Evolutionary conservation across 2,113 vertebrate species (phyloP), one percentile per base, ranked within the genome.

Genomic region (Mesocricetus auratus): DNA sequence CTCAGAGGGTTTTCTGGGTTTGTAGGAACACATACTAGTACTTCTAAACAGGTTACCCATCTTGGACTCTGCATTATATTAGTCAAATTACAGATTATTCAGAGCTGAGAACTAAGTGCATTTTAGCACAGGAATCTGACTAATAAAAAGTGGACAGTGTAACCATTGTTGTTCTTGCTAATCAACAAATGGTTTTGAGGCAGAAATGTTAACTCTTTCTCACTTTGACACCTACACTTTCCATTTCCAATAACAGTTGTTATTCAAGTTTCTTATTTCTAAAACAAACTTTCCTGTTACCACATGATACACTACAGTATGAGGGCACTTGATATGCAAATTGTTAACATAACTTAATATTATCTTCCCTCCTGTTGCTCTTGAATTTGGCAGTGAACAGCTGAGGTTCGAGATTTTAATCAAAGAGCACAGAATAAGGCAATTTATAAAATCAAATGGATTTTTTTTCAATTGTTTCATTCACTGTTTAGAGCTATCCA

Each of bases 341-440:
- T 95, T 96, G 78, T n/a, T 94, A 79, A 75, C 73, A 94, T 83
- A 97, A 96, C 82, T 91, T 96, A 94, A 87, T 94, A 91, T 94
- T 71, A 91, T 91, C 69, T 93, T 96, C 89, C 82, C 95, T 96
- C 94, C 91, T 93, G 91, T 96, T 95, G 96, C 91, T 97, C 78
- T 97, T 97, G 91, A 94, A 97, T 94, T 97, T 97, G 94, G 73
- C 47, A 22, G 5, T 66, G 62, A 97, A 93, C 93, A 96, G 86
- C 93, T 96, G 93, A 97, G 93, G 62, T 93, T 92, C 94, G 95
- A 95, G 91, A 62, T 85, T 97, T 97, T 97, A 97, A 97, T 97
- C 96, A 97, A 96, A 97, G 95, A 96, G 58, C 95, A 96, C 0
- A 31, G 83, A 91, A 91, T 64, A 68, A 75, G 60, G 86, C 64